A percentile compares a stretch with the other conserved stretches of the same genome.
Evolutionary conservation across 2,113 vertebrate genomes (phyloP).

Genomic region (Pterocles gutturalis): DNA sequence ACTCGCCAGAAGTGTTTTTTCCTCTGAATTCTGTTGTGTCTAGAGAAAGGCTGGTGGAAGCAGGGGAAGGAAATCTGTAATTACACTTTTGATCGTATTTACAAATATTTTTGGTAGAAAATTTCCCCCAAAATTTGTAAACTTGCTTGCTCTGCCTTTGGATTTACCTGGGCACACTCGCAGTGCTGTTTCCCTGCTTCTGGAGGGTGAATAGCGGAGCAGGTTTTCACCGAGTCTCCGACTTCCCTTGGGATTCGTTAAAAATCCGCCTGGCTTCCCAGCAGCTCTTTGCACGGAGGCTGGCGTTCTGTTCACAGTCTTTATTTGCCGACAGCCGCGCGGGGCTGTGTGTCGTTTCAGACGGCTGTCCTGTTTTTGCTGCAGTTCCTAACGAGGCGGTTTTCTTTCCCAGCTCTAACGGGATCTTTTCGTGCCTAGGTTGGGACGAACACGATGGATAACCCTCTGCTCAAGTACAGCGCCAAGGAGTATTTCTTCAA

Average conservation of each 20-base stretch:
- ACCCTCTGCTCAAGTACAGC: conserved; percentile 95
- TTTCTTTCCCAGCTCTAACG: background rate
- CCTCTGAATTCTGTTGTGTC: background rate
- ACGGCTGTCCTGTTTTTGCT: background rate
- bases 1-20: background rate
- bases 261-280: background rate
- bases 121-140: background rate
- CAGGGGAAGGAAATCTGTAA: background rate
- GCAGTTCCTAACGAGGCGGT: background rate
- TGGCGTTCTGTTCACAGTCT: background rate
- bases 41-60: background rate
- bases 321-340: accelerated
- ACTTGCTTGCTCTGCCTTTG: background rate
- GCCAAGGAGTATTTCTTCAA: conserved; percentile 99
- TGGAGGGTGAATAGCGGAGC: background rate
- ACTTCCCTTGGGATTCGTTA: background rate
- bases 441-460: conserved; percentile 96
- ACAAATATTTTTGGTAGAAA: background rate
- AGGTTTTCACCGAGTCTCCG: background rate
- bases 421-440: conserved; percentile 74
- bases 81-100: background rate
- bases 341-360: accelerated
- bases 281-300: accelerated
- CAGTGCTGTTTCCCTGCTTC: background rate
- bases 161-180: background rate